Evolutionary conservation across 2,888 invertebrate genomes (phyloP).

Genomic region (Seladonia tumulorum): DNA sequence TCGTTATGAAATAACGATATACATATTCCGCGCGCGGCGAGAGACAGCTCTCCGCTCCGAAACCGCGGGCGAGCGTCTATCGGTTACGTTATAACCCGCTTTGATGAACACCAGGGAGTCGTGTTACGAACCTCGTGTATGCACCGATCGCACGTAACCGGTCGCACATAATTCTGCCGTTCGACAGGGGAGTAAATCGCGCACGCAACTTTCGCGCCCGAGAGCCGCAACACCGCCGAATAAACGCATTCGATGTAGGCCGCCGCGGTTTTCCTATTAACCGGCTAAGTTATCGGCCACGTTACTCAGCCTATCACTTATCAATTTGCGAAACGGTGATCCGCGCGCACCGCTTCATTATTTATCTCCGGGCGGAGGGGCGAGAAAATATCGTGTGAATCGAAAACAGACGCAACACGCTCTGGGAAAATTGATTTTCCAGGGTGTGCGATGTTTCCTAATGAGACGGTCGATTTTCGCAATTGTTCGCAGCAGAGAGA

Average conservation of each 20-base stretch:
- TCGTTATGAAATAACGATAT: slow-evolving; percentile 73
- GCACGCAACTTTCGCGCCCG: slow-evolving; percentile 18
- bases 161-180: slow-evolving; percentile 31
- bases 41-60: slow-evolving; percentile 6
- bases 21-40: slow-evolving; percentile 63
- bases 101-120: slow-evolving; percentile 32
- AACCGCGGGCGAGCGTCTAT: slow-evolving; percentile 46
- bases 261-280: neutral
- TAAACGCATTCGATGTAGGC: neutral
- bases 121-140: slow-evolving; percentile 15
- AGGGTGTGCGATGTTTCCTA: neutral
- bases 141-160: slow-evolving; percentile 34
- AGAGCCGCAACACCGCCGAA: slow-evolving; percentile 18
- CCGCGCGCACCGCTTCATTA: neutral
- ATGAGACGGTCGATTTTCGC: neutral
- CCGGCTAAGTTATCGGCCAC: neutral
- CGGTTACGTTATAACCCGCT: slow-evolving; percentile 55
- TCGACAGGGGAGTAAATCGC: slow-evolving; percentile 34
- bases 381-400: slow-evolving; percentile 4
- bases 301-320: neutral
- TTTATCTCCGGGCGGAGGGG: neutral
- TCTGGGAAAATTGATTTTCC: slow-evolving; percentile 4
- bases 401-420: neutral
- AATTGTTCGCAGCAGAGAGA: neutral
- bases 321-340: neutral